phyloP scores from a whole-genome alignment of 1,140 invertebrate genomes.

The Pollicipes pollicipes region DNA sequence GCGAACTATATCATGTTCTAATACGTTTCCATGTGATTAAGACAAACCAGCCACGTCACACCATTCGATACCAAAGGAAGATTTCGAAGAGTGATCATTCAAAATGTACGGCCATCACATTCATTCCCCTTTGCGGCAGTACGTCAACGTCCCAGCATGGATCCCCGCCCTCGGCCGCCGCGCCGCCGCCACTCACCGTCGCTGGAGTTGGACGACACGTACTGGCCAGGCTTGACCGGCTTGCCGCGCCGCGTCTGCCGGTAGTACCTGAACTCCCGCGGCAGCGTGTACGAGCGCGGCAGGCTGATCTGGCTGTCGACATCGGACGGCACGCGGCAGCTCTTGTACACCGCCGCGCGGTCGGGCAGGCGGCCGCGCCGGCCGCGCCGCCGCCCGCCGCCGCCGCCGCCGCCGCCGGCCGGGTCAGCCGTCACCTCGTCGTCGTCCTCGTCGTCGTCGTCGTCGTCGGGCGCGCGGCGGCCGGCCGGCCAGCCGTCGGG shows the following conservation, averaged over 20 bases:
- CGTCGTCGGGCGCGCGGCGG: conserved; percentile 21
- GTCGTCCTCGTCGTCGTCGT: conserved; percentile 17
- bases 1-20: neutral
- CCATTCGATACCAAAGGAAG: too few relatives aligned
- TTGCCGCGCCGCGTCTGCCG: conserved; percentile 36
- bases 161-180: too few relatives aligned
- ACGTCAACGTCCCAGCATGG: too few relatives aligned
- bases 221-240: conserved; percentile 37
- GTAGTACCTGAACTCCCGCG: conserved; percentile 65
- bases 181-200: conserved; percentile 45
- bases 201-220: conserved; percentile 62
- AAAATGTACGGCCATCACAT: too few relatives aligned
- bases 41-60: too few relatives aligned
- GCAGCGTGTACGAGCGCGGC: conserved; percentile 62
- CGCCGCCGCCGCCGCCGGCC: conserved; percentile 8
- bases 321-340: conserved; percentile 42
- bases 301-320: conserved; percentile 57
- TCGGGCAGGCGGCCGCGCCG: conserved; percentile 19
- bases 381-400: conserved; percentile 14
- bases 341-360: conserved; percentile 29
- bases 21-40: too few relatives aligned
- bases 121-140: too few relatives aligned
- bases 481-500: conserved; percentile 26
- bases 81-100: too few relatives aligned
- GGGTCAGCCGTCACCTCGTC: conserved; percentile 18